Evolutionary conservation across 2,797 vertebrate species (phyloP).

Genomic region (Mus caroli): DNA sequence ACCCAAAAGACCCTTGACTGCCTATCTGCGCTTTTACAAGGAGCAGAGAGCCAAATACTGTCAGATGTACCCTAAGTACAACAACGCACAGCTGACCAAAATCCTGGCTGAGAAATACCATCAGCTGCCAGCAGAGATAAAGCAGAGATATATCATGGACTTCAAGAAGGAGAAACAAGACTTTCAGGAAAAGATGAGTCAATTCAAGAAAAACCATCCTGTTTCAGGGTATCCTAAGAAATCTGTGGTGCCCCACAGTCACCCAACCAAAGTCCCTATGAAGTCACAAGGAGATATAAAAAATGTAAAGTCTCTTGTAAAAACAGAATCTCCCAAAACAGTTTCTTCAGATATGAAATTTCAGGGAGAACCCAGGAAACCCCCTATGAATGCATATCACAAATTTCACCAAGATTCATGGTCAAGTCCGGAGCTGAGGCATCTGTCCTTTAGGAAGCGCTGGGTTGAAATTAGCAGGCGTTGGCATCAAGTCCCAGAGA

Average conservation of each 20-base stretch:
- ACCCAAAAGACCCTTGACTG: constrained; percentile 45
- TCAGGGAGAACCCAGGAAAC: constrained; percentile 95
- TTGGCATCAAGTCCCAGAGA: constrained; percentile 93
- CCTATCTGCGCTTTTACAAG: background rate
- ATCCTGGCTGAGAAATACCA: background rate
- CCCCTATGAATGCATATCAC: constrained; percentile 96
- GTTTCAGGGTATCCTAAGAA: constrained; percentile 92
- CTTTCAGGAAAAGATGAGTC: constrained; percentile 93
- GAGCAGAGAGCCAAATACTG: background rate
- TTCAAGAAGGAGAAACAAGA: constrained; percentile 94
- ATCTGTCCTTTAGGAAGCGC: constrained; percentile 93
- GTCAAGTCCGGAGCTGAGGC: constrained; percentile 93
- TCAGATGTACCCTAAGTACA: constrained; percentile 4
- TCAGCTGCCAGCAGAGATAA: background rate
- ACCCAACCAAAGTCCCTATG: constrained; percentile 92
- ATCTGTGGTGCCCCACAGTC: constrained; percentile 91
- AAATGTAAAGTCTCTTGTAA: constrained; percentile 92
- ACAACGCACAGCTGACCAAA: background rate
- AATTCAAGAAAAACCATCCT: constrained; percentile 93
- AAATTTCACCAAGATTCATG: constrained; percentile 97
- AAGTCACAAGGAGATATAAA: constrained; percentile 93
- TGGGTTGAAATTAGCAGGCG: constrained; percentile 95
- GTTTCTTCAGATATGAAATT: constrained; percentile 91
- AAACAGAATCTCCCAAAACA: constrained; percentile 90
- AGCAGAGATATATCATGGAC: constrained; percentile 93